Evolutionary conservation across 37 sponge, comb jelly and placozoan genomes (phyloP).

Genomic region (Ianthella basta): DNA sequence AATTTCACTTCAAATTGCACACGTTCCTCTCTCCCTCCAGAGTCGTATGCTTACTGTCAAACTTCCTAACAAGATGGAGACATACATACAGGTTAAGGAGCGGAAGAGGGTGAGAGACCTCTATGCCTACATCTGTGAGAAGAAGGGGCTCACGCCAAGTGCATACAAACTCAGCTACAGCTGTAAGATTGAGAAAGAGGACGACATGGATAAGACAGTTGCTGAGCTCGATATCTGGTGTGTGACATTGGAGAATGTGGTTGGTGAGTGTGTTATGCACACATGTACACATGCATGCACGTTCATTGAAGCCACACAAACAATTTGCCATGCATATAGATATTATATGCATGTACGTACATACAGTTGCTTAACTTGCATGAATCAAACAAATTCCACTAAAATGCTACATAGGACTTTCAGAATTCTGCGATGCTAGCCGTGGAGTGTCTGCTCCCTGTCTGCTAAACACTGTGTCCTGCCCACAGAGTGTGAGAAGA

Average conservation of each 20-base stretch:
- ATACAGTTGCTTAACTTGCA: no score
- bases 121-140: slow-evolving; percentile 59
- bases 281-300: no score
- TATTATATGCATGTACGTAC: no score
- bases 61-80: slow-evolving; percentile 4
- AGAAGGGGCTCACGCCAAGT: slow-evolving; percentile 17
- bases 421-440: no score
- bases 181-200: slow-evolving; percentile 4
- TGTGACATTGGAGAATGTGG: neutral
- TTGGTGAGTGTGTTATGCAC: no score
- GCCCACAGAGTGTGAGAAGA: no score
- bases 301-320: no score
- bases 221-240: slow-evolving; percentile 17
- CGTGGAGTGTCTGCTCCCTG: no score
- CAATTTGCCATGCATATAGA: no score
- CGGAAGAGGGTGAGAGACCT: slow-evolving; percentile 5
- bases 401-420: no score
- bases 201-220: slow-evolving; percentile 21
- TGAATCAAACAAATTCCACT: no score
- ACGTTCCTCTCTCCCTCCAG: neutral
- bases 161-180: slow-evolving; percentile 8
- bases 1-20: neutral
- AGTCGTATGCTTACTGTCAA: slow-evolving; percentile 23
- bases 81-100: slow-evolving; percentile 24
- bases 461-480: no score